Percentiles rank a stretch among this genome's conserved stretches.
These are phyloP conservation scores for Thaumatotibia leucotreta DNA, from an alignment of 1,140 invertebrate species.

Conservation along the genomic window DNA sequence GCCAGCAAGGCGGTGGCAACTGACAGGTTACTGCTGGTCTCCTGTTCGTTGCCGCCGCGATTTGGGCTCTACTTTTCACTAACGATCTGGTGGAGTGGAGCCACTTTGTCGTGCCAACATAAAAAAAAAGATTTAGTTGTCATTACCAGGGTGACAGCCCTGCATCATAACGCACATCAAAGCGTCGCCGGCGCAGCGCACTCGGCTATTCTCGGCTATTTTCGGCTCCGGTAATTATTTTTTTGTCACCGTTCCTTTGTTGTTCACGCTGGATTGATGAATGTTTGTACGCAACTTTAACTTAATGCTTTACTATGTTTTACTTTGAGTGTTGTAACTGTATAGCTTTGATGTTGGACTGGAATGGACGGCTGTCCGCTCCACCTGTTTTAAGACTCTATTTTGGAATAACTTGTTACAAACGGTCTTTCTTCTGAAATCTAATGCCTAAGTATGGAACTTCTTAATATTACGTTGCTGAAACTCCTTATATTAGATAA, in stretches of 20 bases:
- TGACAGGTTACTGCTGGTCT: no score
- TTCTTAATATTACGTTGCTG: no score
- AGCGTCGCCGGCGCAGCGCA: constrained; percentile 28
- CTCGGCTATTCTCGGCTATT: constrained; percentile 52
- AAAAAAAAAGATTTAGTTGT: no score
- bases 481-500: no score
- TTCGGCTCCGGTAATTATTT: constrained; percentile 54
- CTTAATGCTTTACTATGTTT: background rate
- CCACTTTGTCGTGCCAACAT: no score
- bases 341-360: background rate
- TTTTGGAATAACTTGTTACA: no score
- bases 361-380: background rate
- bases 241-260: constrained; percentile 50
- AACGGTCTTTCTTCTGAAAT: no score
- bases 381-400: background rate
- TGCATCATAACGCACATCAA: constrained; percentile 37
- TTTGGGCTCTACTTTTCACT: no score
- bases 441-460: no score
- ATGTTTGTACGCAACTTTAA: background rate
- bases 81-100: no score
- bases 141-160: background rate
- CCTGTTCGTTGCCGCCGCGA: no score
- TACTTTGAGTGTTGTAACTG: background rate
- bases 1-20: no score
- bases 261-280: constrained; percentile 15